phyloP scores from a whole-genome alignment of 2,888 invertebrate species.

The Anarsia innoxiella region DNA sequence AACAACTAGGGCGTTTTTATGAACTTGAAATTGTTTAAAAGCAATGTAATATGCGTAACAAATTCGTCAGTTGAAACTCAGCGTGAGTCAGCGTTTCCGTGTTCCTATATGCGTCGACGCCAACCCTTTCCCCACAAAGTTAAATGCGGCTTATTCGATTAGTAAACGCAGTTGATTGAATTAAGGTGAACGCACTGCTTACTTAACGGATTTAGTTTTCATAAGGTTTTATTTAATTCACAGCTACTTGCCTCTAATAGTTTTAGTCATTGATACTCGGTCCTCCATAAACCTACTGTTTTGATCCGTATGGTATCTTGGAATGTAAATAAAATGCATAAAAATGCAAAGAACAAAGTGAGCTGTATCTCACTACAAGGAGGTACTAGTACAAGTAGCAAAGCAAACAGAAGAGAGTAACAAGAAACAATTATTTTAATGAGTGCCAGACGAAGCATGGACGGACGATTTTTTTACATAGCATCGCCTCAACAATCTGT shows the following conservation, averaged over 20 bases:
- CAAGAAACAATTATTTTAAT: slow-evolving; percentile 63
- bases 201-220: slow-evolving; percentile 33
- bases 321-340: too few species aligned
- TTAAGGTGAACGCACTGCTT: slow-evolving; percentile 57
- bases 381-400: too few species aligned
- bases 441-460: slow-evolving; percentile 52
- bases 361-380: too few species aligned
- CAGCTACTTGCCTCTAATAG: background rate
- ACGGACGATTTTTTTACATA: slow-evolving; percentile 52
- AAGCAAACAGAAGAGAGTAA: slow-evolving; percentile 28
- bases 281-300: too few species aligned
- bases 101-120: slow-evolving; percentile 25
- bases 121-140: slow-evolving; percentile 47
- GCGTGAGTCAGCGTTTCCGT: slow-evolving; percentile 23
- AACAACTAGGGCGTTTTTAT: too few species aligned
- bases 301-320: too few species aligned
- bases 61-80: slow-evolving; percentile 17
- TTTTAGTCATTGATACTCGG: too few species aligned
- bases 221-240: slow-evolving; percentile 32
- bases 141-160: slow-evolving; percentile 70
- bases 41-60: slow-evolving; percentile 4
- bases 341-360: too few species aligned
- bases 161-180: slow-evolving; percentile 64
- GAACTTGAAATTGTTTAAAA: slow-evolving; percentile 3
- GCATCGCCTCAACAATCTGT: slow-evolving; percentile 58